phyloP scores from a whole-genome alignment of 2,113 vertebrate genomes.

The Lampris incognitus region DNA sequence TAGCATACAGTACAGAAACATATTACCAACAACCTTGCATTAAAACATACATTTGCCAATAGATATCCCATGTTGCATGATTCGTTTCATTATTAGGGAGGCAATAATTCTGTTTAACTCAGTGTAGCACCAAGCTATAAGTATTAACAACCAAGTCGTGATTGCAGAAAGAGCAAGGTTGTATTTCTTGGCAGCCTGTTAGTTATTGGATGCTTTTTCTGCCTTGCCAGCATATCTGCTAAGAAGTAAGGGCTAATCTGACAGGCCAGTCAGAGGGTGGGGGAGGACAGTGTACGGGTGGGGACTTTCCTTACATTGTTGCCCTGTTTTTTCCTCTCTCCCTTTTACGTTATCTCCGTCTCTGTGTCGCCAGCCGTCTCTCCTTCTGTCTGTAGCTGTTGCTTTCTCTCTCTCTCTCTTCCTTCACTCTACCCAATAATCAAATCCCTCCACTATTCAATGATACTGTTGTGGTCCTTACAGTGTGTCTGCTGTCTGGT shows the following conservation, averaged over 20 bases:
- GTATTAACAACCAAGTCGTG: background rate
- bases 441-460: background rate
- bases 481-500: background rate
- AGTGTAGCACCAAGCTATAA: background rate
- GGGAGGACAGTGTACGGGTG: too few species aligned
- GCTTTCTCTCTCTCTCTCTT: background rate
- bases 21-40: background rate
- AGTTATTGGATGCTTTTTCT: conserved; percentile 26
- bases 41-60: background rate
- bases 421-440: background rate
- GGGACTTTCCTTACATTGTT: conserved; percentile 45
- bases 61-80: background rate
- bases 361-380: background rate
- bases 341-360: background rate
- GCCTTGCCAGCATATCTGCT: conserved; percentile 41
- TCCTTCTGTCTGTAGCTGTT: background rate
- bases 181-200: background rate
- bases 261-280: conserved; percentile 1
- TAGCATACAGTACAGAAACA: background rate
- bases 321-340: background rate
- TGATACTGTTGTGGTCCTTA: background rate
- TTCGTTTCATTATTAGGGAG: background rate
- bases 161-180: background rate
- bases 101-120: background rate
- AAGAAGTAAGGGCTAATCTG: conserved; percentile 4